Evolutionary conservation across 1,140 invertebrate genomes (phyloP), one percentile per base, ranked within the genome.

Genomic region (Drosophila burlai): DNA sequence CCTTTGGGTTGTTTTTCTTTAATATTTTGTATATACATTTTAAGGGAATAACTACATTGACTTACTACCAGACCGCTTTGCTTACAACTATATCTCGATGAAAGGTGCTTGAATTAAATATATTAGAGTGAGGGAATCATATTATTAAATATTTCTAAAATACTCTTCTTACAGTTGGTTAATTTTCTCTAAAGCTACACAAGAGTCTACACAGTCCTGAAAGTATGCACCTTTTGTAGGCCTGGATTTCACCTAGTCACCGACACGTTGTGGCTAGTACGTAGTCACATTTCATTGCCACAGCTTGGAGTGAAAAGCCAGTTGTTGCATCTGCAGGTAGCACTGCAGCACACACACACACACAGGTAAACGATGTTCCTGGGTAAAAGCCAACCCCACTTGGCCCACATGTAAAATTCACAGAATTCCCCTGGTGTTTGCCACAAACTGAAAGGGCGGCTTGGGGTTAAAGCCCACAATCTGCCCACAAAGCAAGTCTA

Each of bases 281-380:
- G 62, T 68, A 63, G 52, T 55, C 52, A 73, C 75, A 66, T 86
- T 82, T 69, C 50, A 82, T 76, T 82, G 65, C 64, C 83, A 55
- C 80, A 72, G 54, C 67, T 65, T 58, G 66, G 26, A 58, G 66
- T 62, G 47, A 34, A 50, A 76, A 52, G 40, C 45, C 59, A 45
- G 29, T 9, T 43, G 64, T 63, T 29, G 26, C 63, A 38, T 3
- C 46, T 55, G 38, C 55, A 42, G 29, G 31, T n/a, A 31, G 40
- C 61, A 46, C 40, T 36, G n/a, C 36, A 13, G 18, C 36, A 11
- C 31, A 29, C 36, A n/a, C 18, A n/a, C 18, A 34, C 29, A 13
- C 21, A 15, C 43, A 75, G 54, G n/a, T n/a, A 36, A 49, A 15
- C 26, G 46, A 31, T 31, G 26, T n/a, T 42, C 50, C 40, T 50